Evolutionary conservation across 2,113 vertebrate genomes (phyloP).

Genomic region (Chamaea fasciata): DNA sequence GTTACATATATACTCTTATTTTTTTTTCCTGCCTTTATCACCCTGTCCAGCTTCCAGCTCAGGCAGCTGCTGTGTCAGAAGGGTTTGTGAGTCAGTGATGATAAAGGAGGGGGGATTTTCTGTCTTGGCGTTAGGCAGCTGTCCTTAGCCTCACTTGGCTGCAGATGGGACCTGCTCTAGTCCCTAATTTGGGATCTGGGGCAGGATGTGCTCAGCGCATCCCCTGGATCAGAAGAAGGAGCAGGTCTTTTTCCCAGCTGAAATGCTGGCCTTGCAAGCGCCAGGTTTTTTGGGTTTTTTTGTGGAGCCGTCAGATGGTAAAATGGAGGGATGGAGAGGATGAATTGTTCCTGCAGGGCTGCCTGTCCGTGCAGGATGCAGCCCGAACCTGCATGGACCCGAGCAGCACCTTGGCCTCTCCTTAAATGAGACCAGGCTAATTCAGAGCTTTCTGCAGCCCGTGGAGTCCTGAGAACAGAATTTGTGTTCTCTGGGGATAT

Average conservation of each 20-base stretch:
- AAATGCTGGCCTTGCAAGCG: neutral
- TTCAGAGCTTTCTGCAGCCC: neutral
- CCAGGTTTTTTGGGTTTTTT: neutral
- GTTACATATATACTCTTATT: neutral
- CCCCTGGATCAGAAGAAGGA: neutral
- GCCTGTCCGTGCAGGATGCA: neutral
- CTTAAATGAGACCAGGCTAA: neutral
- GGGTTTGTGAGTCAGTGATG: neutral
- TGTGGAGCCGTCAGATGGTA: rapidly evolving
- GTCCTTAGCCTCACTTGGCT: neutral
- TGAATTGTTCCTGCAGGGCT: neutral
- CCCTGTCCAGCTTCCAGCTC: neutral
- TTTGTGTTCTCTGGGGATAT: neutral
- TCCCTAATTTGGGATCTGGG: neutral
- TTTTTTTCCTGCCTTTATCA: neutral
- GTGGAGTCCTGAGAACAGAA: rapidly evolving
- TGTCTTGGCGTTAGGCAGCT: neutral
- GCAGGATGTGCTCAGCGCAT: neutral
- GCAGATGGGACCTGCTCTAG: neutral
- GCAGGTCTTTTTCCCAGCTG: neutral
- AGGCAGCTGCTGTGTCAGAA: neutral
- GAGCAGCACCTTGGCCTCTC: neutral
- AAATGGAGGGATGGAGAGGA: neutral
- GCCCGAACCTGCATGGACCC: neutral
- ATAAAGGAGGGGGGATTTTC: neutral